Evolutionary conservation across 2,888 invertebrate genomes (phyloP).

Genomic region (Meta bourneti): DNA sequence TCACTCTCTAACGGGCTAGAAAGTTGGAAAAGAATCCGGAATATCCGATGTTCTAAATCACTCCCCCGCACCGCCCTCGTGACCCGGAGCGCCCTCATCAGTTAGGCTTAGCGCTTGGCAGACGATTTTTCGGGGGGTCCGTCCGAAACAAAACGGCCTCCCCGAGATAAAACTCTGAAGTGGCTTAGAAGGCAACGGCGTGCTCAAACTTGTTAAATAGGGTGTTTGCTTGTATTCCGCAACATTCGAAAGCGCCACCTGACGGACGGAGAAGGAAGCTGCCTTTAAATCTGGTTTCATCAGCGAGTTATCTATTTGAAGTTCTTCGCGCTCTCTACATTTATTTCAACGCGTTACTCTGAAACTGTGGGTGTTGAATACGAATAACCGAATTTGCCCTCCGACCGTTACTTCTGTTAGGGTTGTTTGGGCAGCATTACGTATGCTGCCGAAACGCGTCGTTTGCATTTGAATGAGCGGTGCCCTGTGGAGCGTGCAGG

Average conservation of each 20-base stretch:
- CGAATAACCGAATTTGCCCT: constrained; percentile 60
- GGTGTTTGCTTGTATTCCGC: constrained; percentile 51
- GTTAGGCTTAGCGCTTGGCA: constrained; percentile 70
- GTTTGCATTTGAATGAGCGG: constrained; percentile 63
- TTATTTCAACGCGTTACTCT: constrained; percentile 42
- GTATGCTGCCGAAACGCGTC: constrained; percentile 22
- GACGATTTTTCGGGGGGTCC: constrained; percentile 42
- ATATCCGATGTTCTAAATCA: constrained; percentile 70
- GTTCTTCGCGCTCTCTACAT: constrained; percentile 20
- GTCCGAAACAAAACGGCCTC: constrained; percentile 56
- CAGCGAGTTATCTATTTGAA: constrained; percentile 8
- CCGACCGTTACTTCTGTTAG: neutral
- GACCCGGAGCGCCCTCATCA: constrained; percentile 34
- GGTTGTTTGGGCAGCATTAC: constrained; percentile 34
- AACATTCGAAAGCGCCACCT: neutral
- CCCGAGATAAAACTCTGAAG: constrained; percentile 55
- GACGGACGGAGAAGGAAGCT: neutral
- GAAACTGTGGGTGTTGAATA: constrained; percentile 41
- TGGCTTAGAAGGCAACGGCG: constrained; percentile 26
- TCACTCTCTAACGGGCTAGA: constrained; percentile 53
- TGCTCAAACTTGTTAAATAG: constrained; percentile 74
- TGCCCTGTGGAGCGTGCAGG: neutral
- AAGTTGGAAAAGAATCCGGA: constrained; percentile 53
- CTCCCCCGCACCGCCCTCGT: constrained; percentile 19
- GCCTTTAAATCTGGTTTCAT: neutral